Conservation (phyloP, 1,140 invertebrate species). For the Drosophila kurseongensis region DNA sequence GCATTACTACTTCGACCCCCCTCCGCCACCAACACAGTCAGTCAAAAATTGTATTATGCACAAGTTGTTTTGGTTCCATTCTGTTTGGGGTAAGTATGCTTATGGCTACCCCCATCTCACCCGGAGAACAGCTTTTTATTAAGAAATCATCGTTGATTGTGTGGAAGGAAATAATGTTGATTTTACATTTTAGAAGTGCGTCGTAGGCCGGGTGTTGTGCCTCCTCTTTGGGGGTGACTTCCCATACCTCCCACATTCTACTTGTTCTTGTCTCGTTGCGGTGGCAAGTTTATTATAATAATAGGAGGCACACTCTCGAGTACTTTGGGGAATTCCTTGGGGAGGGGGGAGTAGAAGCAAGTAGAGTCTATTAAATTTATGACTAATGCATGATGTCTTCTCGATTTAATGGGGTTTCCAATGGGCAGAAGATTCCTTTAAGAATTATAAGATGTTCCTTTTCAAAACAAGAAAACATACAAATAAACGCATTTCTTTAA, state of each 20-base stretch:
- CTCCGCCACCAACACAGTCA: constrained; percentile 22
- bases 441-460: not conserved
- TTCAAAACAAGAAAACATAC: too few relatives aligned
- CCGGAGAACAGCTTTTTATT: constrained; percentile 69
- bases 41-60: constrained; percentile 81
- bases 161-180: constrained; percentile 82
- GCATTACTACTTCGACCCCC: constrained; percentile 74
- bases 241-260: constrained; percentile 3
- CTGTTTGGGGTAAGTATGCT: constrained; percentile 31
- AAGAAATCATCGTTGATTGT: constrained; percentile 83
- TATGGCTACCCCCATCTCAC: constrained; percentile 15
- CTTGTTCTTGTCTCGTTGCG: constrained; percentile 50
- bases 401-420: constrained; percentile 55
- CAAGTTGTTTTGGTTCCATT: constrained; percentile 61
- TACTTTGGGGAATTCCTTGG: constrained; percentile 51
- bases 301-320: constrained; percentile 66
- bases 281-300: constrained; percentile 79
- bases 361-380: constrained; percentile 63
- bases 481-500: too few relatives aligned
- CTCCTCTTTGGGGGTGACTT: constrained; percentile 21
- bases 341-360: not conserved
- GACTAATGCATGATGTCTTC: constrained; percentile 50
- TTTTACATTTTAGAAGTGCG: constrained; percentile 73
- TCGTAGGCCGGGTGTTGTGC: constrained; percentile 18
- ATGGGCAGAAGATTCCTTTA: not conserved